Evolutionary conservation across 2,113 vertebrate species (phyloP).

Genomic region (Lepus europaeus): DNA sequence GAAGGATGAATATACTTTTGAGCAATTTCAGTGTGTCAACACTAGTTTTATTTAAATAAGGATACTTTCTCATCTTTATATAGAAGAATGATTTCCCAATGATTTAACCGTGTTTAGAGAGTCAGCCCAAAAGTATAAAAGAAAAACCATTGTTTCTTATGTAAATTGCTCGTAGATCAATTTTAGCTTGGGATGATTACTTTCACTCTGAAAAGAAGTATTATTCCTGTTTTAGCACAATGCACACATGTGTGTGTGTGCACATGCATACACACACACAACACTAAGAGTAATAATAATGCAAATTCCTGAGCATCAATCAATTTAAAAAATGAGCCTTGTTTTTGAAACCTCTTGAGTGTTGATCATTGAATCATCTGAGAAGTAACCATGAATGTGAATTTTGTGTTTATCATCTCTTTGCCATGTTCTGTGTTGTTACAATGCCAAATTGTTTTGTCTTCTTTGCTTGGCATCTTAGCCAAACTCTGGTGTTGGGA

Average conservation of each 20-base stretch:
- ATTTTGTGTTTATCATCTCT: not conserved
- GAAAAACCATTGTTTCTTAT: not conserved
- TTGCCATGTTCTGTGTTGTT: not conserved
- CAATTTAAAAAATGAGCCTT: not conserved
- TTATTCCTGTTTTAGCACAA: not conserved
- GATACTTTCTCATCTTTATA: not conserved
- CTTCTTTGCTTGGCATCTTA: not conserved
- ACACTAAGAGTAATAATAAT: not conserved
- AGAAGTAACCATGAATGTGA: not conserved
- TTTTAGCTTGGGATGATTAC: not conserved
- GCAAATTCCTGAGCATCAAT: not conserved
- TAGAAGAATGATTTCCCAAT: not conserved
- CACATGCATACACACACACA: not conserved
- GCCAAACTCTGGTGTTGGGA: not conserved
- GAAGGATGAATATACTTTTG: not conserved
- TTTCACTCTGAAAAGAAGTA: not conserved
- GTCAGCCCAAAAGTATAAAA: not conserved
- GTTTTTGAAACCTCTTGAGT: not conserved
- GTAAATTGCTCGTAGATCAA: not conserved
- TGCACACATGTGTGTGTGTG: too few relatives aligned
- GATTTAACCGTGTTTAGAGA: not conserved
- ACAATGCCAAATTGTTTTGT: not conserved
- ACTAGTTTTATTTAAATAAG: slow-evolving; percentile 11
- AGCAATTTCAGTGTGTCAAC: not conserved
- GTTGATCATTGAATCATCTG: not conserved